A percentile compares a stretch with the other conserved stretches of the same genome.
phyloP scores from a whole-genome alignment of 2,888 invertebrate genomes.

The Caenorhabditis wallacei region DNA sequence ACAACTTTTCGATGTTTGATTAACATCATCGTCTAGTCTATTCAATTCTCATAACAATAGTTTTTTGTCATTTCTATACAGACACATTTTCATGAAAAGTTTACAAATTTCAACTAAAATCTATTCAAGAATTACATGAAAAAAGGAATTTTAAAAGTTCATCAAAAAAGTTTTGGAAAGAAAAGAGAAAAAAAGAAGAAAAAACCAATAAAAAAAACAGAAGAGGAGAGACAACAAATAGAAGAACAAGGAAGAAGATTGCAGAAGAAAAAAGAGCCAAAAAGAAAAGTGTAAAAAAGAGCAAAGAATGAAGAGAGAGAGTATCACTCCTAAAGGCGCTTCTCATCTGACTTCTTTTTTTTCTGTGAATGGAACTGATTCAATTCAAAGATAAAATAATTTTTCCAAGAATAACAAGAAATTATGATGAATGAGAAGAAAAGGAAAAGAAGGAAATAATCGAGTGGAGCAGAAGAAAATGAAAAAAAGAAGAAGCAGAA shows the following conservation, averaged over 20 bases:
- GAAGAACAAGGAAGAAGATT: slow-evolving; percentile 58
- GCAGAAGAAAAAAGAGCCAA: slow-evolving; percentile 25
- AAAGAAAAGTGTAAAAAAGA: slow-evolving; percentile 51
- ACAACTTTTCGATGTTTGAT: slow-evolving; percentile 9
- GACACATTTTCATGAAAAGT: slow-evolving; percentile 15
- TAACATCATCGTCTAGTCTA: not conserved
- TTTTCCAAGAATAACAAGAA: not conserved
- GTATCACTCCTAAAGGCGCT: not conserved
- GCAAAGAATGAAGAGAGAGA: slow-evolving; percentile 50
- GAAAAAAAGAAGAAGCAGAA: slow-evolving; percentile 22
- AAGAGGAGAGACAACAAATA: slow-evolving; percentile 41
- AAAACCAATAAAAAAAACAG: slow-evolving; percentile 51
- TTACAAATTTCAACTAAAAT: not conserved
- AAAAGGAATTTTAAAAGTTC: slow-evolving; percentile 17
- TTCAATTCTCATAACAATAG: slow-evolving; percentile 17
- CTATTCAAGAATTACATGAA: not conserved
- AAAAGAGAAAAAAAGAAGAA: slow-evolving; percentile 18
- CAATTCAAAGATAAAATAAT: slow-evolving; percentile 1
- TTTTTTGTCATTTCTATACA: slow-evolving; percentile 5
- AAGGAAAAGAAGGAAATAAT: slow-evolving; percentile 21
- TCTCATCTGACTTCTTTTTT: slow-evolving; percentile 22
- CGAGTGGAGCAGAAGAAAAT: slow-evolving; percentile 1
- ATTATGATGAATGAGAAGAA: slow-evolving; percentile 15
- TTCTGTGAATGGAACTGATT: slow-evolving; percentile 1
- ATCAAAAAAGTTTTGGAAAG: slow-evolving; percentile 14